Conservation (phyloP, 2,797 vertebrate species). For the Gadopsis marmoratus region DNA sequence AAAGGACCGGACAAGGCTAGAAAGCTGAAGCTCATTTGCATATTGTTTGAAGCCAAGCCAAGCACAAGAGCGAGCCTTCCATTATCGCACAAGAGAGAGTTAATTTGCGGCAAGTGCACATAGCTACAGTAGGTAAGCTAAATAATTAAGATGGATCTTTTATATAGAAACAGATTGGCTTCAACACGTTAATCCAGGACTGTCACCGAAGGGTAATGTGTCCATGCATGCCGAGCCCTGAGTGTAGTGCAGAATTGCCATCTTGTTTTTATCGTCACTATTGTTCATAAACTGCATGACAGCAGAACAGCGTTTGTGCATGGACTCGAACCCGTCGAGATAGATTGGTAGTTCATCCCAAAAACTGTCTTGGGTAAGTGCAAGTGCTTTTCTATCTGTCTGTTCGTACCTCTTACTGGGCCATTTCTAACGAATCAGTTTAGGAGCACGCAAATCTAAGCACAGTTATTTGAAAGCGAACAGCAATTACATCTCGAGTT, state of each 20-base stretch:
- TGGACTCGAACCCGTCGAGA: neutral
- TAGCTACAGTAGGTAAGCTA: slow-evolving; percentile 64
- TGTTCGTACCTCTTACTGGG: neutral
- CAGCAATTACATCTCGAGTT: slow-evolving; percentile 1
- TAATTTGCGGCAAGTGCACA: slow-evolving; percentile 47
- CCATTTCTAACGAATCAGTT: slow-evolving; percentile 4
- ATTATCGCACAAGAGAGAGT: slow-evolving; percentile 55
- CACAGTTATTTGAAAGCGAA: slow-evolving; percentile 23
- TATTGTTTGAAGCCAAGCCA: slow-evolving; percentile 49
- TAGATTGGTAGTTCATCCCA: neutral
- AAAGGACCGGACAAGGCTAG: slow-evolving; percentile 27
- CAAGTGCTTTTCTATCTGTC: neutral
- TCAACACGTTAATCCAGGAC: slow-evolving; percentile 48
- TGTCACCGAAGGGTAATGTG: slow-evolving; percentile 33
- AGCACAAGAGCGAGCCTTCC: slow-evolving; percentile 37
- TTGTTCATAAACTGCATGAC: neutral
- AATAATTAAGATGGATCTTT: slow-evolving; percentile 76
- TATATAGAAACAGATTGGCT: slow-evolving; percentile 74
- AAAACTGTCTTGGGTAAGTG: neutral
- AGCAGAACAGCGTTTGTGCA: neutral
- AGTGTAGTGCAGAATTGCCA: slow-evolving; percentile 10
- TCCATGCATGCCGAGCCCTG: slow-evolving; percentile 20
- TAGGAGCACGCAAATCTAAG: neutral
- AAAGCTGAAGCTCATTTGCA: slow-evolving; percentile 60
- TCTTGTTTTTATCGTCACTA: slow-evolving; percentile 10